phyloP scores from a whole-genome alignment of 92 coral and sea anemone genomes.

The Palythoa grandiflora region DNA sequence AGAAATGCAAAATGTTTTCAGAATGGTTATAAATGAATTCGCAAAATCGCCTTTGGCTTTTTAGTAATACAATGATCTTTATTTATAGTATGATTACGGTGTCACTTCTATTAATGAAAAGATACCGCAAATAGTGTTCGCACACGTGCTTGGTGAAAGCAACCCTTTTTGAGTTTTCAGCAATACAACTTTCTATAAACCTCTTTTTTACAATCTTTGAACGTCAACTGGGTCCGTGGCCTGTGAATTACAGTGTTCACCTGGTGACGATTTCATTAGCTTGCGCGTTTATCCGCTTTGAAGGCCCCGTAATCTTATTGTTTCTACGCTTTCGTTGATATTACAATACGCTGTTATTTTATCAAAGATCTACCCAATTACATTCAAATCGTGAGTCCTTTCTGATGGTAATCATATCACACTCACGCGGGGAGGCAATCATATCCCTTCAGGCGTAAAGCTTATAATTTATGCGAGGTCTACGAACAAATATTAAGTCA shows the following conservation, averaged over 20 bases:
- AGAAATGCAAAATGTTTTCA: not conserved
- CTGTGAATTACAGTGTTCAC: not conserved
- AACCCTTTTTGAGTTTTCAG: not conserved
- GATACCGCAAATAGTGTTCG: not conserved
- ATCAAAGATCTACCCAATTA: conserved; percentile 28
- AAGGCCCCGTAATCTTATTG: conserved; percentile 16
- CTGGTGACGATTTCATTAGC: conserved; percentile 36
- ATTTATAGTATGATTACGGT: not conserved
- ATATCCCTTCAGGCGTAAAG: conserved; percentile 31
- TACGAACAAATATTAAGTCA: conserved; percentile 26
- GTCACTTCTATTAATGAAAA: not conserved
- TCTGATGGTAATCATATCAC: conserved; percentile 33
- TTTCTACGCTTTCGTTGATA: not conserved
- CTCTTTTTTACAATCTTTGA: not conserved
- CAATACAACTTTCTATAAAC: not conserved
- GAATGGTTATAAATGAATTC: not conserved
- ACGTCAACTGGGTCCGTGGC: conserved; percentile 1
- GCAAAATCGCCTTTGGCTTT: not conserved
- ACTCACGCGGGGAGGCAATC: not conserved
- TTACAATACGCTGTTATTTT: conserved; percentile 7
- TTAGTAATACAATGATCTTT: not conserved
- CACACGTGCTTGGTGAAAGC: not conserved
- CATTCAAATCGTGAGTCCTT: conserved; percentile 10
- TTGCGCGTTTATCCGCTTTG: conserved; percentile 26
- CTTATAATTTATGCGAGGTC: conserved; percentile 16